phyloP scores from a whole-genome alignment of 2,888 invertebrate genomes.

The Notodonta ziczac region DNA sequence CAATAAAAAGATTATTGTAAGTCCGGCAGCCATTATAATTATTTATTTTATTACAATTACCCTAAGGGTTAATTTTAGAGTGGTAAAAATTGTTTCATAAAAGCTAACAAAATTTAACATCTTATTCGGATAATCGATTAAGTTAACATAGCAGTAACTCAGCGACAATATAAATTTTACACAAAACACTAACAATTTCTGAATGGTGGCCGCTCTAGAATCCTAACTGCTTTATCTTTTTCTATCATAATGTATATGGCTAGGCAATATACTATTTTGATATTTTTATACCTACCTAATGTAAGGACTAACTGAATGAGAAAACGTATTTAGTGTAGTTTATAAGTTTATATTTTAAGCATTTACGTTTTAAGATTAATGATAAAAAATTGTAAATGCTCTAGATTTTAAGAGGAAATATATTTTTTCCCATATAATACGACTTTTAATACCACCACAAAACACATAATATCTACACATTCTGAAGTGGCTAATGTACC shows the following conservation, averaged over 20 bases:
- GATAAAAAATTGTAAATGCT: constrained; percentile 18
- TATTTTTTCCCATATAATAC: constrained; percentile 34
- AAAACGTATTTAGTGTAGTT: constrained; percentile 33
- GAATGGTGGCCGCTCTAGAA: constrained; percentile 3
- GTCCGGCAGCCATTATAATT: constrained; percentile 47
- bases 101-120: neutral
- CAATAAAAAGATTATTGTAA: constrained; percentile 69
- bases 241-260: constrained; percentile 27
- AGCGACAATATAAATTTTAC: no score
- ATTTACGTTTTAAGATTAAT: constrained; percentile 19
- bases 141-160: no score
- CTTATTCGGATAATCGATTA: no score
- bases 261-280: constrained; percentile 33
- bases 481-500: no score
- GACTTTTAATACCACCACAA: constrained; percentile 18
- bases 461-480: no score
- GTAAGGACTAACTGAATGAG: constrained; percentile 39
- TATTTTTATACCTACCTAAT: constrained; percentile 39
- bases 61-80: constrained; percentile 35
- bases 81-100: neutral
- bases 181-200: neutral
- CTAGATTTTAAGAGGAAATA: constrained; percentile 41
- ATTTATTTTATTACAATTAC: constrained; percentile 32
- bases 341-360: constrained; percentile 39
- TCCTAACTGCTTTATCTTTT: constrained; percentile 25